A percentile compares a stretch with the other conserved stretches of the same genome.
These are phyloP conservation scores for Apomyelois bistriatella DNA, from an alignment of 2,888 invertebrate species.

Conservation along the genomic window DNA sequence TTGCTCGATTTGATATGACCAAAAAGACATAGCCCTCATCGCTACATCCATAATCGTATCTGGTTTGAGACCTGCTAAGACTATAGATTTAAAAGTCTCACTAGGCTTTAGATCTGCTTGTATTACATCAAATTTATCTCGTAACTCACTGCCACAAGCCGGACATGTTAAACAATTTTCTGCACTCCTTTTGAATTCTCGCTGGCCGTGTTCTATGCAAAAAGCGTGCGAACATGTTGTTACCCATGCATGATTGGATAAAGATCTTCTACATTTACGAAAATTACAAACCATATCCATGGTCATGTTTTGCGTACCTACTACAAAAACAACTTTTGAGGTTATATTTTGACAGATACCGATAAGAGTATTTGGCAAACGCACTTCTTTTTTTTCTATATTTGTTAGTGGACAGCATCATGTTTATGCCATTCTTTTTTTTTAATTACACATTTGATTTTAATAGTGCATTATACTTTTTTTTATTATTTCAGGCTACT, in stretches of 20 bases:
- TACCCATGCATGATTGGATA: constrained; percentile 72
- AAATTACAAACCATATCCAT: constrained; percentile 75
- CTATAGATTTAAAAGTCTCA: constrained; percentile 76
- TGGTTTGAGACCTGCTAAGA: constrained; percentile 74
- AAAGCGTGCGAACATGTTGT: constrained; percentile 79
- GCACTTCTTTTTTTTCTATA: constrained; percentile 9
- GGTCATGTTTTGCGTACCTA: constrained; percentile 34
- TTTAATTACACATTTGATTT: background rate
- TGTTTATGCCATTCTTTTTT: background rate
- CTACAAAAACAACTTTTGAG: background rate
- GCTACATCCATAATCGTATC: constrained; percentile 77
- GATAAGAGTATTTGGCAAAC: background rate
- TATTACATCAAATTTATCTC: constrained; percentile 75
- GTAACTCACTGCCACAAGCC: constrained; percentile 70
- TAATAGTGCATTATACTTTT: background rate
- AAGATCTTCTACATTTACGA: constrained; percentile 70
- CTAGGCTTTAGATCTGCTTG: constrained; percentile 73
- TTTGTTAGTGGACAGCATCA: constrained; percentile 12
- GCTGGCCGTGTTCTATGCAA: constrained; percentile 75
- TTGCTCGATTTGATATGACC: constrained; percentile 77
- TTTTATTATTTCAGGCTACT: constrained; percentile 71
- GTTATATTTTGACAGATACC: background rate
- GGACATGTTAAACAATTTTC: constrained; percentile 70
- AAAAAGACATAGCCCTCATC: constrained; percentile 77
- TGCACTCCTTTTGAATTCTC: constrained; percentile 65